These are phyloP conservation scores for Latrodectus hesperus DNA, from an alignment of 2,888 invertebrate species.

Conservation along the genomic window DNA sequence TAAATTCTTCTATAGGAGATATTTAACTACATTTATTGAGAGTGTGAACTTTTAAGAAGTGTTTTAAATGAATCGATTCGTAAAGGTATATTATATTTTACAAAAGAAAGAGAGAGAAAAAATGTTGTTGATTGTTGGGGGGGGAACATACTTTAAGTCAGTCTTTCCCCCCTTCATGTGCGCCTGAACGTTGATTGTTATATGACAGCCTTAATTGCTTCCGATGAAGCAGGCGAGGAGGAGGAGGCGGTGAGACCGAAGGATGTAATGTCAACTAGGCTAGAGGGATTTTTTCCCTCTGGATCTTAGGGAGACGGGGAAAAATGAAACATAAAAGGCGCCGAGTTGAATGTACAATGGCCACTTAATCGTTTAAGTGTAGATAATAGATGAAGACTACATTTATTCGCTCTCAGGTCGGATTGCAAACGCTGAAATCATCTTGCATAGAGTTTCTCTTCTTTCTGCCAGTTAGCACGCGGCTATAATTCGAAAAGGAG, in stretches of 20 bases:
- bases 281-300: slow-evolving; percentile 47
- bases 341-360: slow-evolving; percentile 49
- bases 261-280: slow-evolving; percentile 65
- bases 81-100: no score
- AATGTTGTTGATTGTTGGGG: no score
- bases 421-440: slow-evolving; percentile 33
- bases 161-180: slow-evolving; percentile 34
- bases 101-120: no score
- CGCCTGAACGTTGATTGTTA: slow-evolving; percentile 65
- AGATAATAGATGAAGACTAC: slow-evolving; percentile 60
- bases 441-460: slow-evolving; percentile 12
- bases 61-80: no score
- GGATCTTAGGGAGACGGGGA: slow-evolving; percentile 27
- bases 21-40: no score
- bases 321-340: slow-evolving; percentile 64
- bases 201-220: slow-evolving; percentile 69
- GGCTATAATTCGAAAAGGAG: no score
- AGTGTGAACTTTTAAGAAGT: no score
- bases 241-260: background rate
- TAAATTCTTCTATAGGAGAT: no score
- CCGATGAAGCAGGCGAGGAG: slow-evolving; percentile 43
- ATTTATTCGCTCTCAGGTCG: slow-evolving; percentile 52
- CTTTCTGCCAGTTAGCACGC: background rate
- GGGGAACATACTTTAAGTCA: slow-evolving; percentile 68
- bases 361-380: slow-evolving; percentile 64